phyloP scores from a whole-genome alignment of 1,140 invertebrate genomes.

The Chironomus striatipennis region DNA sequence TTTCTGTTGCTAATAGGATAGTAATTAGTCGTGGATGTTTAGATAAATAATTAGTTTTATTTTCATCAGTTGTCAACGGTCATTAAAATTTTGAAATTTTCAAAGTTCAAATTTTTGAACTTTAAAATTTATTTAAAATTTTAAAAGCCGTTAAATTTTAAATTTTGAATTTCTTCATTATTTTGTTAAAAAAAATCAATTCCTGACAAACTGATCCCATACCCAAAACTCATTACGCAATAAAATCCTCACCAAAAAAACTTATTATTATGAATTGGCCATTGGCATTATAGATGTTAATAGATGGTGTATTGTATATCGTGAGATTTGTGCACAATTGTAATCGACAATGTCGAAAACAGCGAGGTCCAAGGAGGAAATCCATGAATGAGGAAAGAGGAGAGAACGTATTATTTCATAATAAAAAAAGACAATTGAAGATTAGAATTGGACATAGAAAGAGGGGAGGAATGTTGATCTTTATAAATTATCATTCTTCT shows the following conservation, averaged over 20 bases:
- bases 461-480: neutral
- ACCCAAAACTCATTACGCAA: too few species aligned
- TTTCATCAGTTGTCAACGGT: too few species aligned
- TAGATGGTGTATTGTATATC: conserved; percentile 1
- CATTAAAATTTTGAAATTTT: too few species aligned
- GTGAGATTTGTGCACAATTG: neutral
- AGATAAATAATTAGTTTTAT: too few species aligned
- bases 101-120: too few species aligned
- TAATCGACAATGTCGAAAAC: neutral
- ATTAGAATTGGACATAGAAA: neutral
- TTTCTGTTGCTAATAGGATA: too few species aligned
- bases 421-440: neutral
- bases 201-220: too few species aligned
- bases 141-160: neutral
- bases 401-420: neutral
- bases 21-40: too few species aligned
- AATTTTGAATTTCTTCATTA: too few species aligned
- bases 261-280: conserved; percentile 1
- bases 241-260: neutral
- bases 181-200: too few species aligned
- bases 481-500: conserved; percentile 1
- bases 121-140: neutral
- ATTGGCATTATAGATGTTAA: conserved; percentile 14
- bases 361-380: neutral
- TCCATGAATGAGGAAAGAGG: neutral